Base-by-base conservation (phyloP, 2,797 vertebrate species). In the Gymnopithys bicolor region DNA sequence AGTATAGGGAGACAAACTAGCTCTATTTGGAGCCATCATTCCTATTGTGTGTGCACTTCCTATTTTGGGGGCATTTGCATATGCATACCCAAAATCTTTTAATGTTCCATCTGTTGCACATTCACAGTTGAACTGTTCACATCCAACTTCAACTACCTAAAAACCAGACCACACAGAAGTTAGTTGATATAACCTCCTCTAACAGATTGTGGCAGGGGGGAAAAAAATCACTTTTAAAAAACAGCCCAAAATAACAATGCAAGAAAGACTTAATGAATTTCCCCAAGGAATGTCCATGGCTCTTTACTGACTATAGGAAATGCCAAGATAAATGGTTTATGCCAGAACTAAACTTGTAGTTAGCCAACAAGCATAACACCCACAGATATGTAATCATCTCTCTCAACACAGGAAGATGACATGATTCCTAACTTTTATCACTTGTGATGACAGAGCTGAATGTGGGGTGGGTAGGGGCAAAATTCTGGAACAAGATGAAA, bases 61-160 rank as follows among this genome's bases (percentile, higher is more conserved):
- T 53, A 8, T 55, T 84, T 90, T 63, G 5, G 13, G 19, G 22
- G 21, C 11, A 62, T 89, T 71, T 46, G 6, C 15, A 15, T 33
- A 8, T 25, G 30, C 0, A 1, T 53, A 32, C 45, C 62, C 33
- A 70, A 63, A 83, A 55, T 55, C 17, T 79, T 84, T 48, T 45
- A n/a, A 30, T 53, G 19, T 62, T 70, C 1, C 0, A 49, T 60
- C 12, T 76, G 5, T 53, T 62, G 9, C 23, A n/a, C 7, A 10
- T 43, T 64, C 67, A 51, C 32, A 23, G 22, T 21, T 90, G n/a
- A 88, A 59, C 48, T 59, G 7, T 22, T 89, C 23, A 19, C 14
- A 56, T 8, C 6, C 71, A 35, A 18, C 11, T 32, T 19, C 25
- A 79, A 27, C n/a, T 8, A 59, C 51, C 32, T 64, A 3, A 81